Base-by-base conservation (phyloP, 2,888 invertebrate species). In the Rhingia campestris region DNA sequence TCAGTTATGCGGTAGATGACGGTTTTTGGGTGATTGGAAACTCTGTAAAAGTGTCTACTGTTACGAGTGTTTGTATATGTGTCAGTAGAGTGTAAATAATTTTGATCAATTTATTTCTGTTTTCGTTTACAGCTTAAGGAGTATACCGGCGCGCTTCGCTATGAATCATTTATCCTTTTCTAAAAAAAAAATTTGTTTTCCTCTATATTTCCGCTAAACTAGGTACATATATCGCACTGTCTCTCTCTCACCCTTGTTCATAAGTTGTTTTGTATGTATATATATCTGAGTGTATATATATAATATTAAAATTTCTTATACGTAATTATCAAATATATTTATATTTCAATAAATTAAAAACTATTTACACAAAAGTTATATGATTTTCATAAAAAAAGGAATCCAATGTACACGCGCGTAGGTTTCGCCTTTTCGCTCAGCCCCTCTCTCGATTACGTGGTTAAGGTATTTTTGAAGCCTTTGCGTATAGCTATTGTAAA, bases 281-380 rank as follows among this genome's bases (percentile, higher is more conserved):
- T 73, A 41, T 72, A 72, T 70, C 58, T 77, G 70, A 51, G 64
- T 61, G 58, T 61, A 41, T 56, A 69, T 79, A 73, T 61, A 82
- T 79, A 84, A 70, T 70, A 79, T 69, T 84, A 75, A 80, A 84
- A 66, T 79, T 59, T 74, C 84, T 84, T 84, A 84, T 56, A 80
- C 12, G 64, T 84, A 84, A 80, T 84, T 84, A 84, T 80, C 79
- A 84, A 84, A 84, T 84, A 84, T 84, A 84, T 84, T 84, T 84
- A 84, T 84, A 84, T 84, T 85, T 85, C 70, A 85, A 85, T 85
- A 85, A 85, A 85, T 85, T 85, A 85, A 85, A 85, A 85, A 75
- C 85, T 85, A 85, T 85, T 85, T 85, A 85, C 85, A 85, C 72
- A 85, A 80, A 84, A 84, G 80, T 74, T 80, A 61, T 80, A 75